Evolutionary conservation across 2,888 invertebrate genomes (phyloP), one percentile per base, ranked within the genome.

Genomic region (Nephrocerus scutellatus): DNA sequence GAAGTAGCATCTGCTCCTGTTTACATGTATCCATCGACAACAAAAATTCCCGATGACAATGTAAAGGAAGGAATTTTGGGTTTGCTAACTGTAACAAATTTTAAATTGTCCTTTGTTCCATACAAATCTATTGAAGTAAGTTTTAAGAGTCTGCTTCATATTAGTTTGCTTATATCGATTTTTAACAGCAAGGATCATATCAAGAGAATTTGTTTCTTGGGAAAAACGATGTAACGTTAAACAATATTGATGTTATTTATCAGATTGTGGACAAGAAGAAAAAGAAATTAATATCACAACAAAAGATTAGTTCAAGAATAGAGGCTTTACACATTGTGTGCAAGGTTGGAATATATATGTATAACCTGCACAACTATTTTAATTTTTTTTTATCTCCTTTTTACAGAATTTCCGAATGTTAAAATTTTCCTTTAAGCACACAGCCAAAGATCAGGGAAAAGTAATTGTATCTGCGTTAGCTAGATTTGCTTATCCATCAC

Each of bases 11-110:
- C 81, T 53, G 89, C 87, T 62, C 90, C 90, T 43, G 90, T 90
- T 44, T 74, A 89, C 50, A 76, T 90, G 77, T 85, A 84, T 66
- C 77, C 84, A 36, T 84, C 91, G 10, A 65, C 64, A 18, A 58
- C 64, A 15, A 63, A 63, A 24, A 58, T 63, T 34, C 57, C 57
- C 12, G 55, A 54, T n/a, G 82, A 82, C n/a, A 43, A 41, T 55
- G 84, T 86, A 53, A 75, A 82, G 44, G 85, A 84, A 59, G 88
- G 88, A 37, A 77, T 82, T 43, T 80, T 83, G 44, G 96, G 95
- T 1, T 75, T 83, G 19, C 72, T 96, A 42, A 84, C 84, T 60
- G 82, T 93, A 44, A 95, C 95, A 42, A 95, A 92, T 72, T 93
- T 91, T 65, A 88, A 90, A 69, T 72, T 96, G 20, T 83, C 88